Evolutionary conservation across 2,888 invertebrate genomes (phyloP).

Genomic region (Callyntrura sp.): DNA sequence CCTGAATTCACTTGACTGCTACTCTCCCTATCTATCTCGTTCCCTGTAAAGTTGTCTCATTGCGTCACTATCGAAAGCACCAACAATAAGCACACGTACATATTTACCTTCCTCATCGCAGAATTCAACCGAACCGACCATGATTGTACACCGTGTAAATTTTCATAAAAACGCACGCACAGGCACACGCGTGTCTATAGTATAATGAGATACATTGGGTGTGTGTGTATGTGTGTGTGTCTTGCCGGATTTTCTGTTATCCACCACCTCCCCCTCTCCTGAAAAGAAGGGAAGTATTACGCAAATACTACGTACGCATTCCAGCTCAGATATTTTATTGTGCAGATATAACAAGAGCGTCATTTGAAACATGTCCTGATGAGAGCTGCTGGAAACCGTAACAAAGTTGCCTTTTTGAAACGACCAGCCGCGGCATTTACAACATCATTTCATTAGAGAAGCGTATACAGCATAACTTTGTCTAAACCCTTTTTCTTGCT

Average conservation of each 20-base stretch:
- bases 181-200: background rate
- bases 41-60: background rate
- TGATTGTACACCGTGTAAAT: background rate
- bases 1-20: slow-evolving; percentile 63
- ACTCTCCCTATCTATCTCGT: background rate
- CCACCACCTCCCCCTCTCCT: background rate
- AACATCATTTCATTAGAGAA: background rate
- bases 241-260: slow-evolving; percentile 10
- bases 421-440: background rate
- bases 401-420: background rate
- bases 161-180: background rate
- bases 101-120: background rate
- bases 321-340: background rate
- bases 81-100: background rate
- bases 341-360: background rate
- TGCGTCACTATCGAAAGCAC: background rate
- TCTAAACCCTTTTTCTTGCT: slow-evolving; percentile 34
- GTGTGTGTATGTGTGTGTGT: background rate
- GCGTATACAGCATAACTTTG: slow-evolving; percentile 16
- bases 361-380: too few species aligned
- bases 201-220: background rate
- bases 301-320: slow-evolving; percentile 7
- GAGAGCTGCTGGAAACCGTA: background rate
- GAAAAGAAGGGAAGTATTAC: slow-evolving; percentile 15
- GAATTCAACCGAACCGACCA: background rate